phyloP scores from a whole-genome alignment of 2,113 vertebrate genomes.

The Corythornis cristatus region DNA sequence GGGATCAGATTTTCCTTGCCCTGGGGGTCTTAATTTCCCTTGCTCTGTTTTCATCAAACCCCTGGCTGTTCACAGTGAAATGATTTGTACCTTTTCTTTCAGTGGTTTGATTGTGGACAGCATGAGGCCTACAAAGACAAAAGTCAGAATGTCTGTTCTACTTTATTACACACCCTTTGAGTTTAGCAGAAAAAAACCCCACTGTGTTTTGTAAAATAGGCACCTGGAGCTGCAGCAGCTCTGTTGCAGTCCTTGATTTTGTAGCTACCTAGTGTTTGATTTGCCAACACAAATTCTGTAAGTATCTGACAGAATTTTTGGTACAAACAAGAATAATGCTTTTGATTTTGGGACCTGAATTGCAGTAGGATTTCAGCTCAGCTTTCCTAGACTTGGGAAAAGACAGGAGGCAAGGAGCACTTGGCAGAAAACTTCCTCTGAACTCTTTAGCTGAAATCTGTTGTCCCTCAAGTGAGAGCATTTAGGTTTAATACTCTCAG shows the following conservation, averaged over 20 bases:
- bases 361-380: not conserved
- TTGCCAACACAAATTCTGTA: not conserved
- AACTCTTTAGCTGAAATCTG: not conserved
- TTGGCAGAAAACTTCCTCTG: not conserved
- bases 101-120: accelerated
- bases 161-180: not conserved
- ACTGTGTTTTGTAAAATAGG: not conserved
- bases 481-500: not conserved
- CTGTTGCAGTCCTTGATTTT: not conserved
- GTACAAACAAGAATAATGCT: not conserved
- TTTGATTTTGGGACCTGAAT: not conserved
- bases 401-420: accelerated
- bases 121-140: accelerated
- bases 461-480: not conserved
- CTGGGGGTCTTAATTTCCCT: not conserved
- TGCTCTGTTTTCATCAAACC: not conserved
- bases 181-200: not conserved
- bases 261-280: not conserved
- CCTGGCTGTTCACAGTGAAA: not conserved
- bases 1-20: not conserved
- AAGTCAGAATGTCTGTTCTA: not conserved
- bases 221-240: not conserved
- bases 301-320: not conserved
- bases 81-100: not conserved
- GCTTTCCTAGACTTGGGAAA: not conserved